Evolutionary conservation across 2,797 vertebrate genomes (phyloP).

Genomic region (Leuciscus waleckii): DNA sequence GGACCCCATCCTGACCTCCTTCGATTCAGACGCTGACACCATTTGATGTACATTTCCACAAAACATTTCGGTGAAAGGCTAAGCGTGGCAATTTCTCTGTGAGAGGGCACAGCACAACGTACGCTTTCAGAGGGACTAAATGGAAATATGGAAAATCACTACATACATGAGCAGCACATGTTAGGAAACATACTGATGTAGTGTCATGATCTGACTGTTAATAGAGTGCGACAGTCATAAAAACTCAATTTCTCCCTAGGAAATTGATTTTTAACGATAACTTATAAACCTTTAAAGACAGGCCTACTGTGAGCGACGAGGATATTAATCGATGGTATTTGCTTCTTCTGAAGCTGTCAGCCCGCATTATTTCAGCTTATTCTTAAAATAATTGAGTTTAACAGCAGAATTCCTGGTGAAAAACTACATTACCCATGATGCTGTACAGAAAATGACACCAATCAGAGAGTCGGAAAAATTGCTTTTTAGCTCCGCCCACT

Average conservation of each 20-base stretch:
- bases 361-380: background rate
- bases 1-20: conserved; percentile 75
- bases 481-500: background rate
- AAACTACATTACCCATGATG: background rate
- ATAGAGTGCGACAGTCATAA: background rate
- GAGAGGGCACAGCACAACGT: conserved; percentile 62
- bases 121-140: conserved; percentile 56
- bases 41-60: conserved; percentile 81
- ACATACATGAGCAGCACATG: conserved; percentile 20
- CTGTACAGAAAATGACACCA: background rate
- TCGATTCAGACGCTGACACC: conserved; percentile 73
- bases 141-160: conserved; percentile 58
- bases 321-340: background rate
- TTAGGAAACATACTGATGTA: background rate
- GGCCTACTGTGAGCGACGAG: background rate
- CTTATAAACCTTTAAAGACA: background rate
- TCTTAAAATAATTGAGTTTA: background rate
- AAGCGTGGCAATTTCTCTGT: conserved; percentile 68
- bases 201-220: background rate
- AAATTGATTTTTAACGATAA: background rate
- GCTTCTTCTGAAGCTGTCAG: background rate
- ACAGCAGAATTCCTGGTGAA: background rate
- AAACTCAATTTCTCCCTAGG: background rate
- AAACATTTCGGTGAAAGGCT: conserved; percentile 65
- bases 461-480: background rate